Conservation (phyloP, 2,797 vertebrate genomes). For the Eurystomus glaucurus region DNA sequence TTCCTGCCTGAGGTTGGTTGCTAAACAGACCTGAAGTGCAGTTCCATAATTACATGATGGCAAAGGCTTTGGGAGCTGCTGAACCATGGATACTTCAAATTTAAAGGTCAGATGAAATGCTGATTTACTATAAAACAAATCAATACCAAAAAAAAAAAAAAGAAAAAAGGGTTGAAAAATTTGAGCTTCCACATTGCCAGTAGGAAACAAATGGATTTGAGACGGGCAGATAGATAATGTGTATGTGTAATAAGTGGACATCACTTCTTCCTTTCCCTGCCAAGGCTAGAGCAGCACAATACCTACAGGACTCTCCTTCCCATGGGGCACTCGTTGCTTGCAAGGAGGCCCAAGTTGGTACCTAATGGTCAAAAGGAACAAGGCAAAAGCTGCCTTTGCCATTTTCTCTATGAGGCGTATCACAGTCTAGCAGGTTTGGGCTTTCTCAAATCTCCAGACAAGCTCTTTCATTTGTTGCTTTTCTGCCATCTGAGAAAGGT, state of each 20-base stretch:
- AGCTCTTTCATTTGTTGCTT: background rate
- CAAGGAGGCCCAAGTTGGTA: accelerated
- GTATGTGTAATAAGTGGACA: background rate
- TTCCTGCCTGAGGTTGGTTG: slow-evolving; percentile 18
- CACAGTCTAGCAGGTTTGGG: background rate
- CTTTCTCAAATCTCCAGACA: background rate
- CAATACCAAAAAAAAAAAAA: background rate
- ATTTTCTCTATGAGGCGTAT: background rate
- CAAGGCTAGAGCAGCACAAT: background rate
- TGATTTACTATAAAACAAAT: slow-evolving; percentile 77
- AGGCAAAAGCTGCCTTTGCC: background rate
- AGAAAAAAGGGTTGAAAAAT: background rate
- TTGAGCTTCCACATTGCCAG: background rate
- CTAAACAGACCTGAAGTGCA: slow-evolving; percentile 30
- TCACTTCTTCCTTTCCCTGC: background rate
- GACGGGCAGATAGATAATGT: background rate
- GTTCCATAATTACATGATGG: slow-evolving; percentile 53
- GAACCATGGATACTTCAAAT: slow-evolving; percentile 70
- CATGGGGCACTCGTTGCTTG: accelerated
- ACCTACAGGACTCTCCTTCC: background rate
- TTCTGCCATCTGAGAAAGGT: background rate
- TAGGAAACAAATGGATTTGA: background rate
- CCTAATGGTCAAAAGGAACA: background rate
- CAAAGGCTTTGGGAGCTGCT: slow-evolving; percentile 68
- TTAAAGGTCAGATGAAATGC: slow-evolving; percentile 78